A percentile compares a stretch with the other conserved stretches of the same genome.
phyloP scores from a whole-genome alignment of 2,797 vertebrate genomes.

The Halcyon badia region DNA sequence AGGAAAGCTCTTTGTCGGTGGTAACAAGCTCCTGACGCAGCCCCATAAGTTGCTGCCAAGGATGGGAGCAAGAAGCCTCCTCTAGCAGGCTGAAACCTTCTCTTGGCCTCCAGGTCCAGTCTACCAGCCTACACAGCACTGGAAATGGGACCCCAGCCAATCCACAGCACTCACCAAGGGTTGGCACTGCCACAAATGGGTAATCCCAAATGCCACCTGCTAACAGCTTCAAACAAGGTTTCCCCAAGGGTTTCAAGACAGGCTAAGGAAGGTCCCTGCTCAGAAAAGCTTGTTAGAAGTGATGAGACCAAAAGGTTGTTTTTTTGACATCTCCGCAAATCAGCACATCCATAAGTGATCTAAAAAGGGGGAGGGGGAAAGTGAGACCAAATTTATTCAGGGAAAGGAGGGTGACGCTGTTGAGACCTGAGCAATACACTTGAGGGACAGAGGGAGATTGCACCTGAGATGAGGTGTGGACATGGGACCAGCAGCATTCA shows the following conservation, averaged over 20 bases:
- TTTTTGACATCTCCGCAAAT: not conserved
- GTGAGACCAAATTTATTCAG: not conserved
- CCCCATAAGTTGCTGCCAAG: not conserved
- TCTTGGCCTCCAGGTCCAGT: not conserved
- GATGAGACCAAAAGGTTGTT: rapidly evolving
- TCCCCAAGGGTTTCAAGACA: not conserved
- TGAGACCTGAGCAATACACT: not conserved
- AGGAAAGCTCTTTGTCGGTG: not conserved
- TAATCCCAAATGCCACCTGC: not conserved
- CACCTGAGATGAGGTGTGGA: not conserved
- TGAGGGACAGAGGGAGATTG: not conserved
- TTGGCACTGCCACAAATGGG: not conserved
- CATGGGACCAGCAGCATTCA: not conserved
- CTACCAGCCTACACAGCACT: rapidly evolving
- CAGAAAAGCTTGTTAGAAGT: not conserved
- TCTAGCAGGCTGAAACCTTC: rapidly evolving
- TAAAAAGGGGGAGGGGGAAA: not conserved
- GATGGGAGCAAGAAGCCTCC: not conserved
- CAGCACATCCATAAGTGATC: not conserved
- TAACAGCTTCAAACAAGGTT: not conserved
- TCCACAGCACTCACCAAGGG: not conserved
- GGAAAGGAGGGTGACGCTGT: not conserved
- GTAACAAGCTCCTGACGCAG: not conserved
- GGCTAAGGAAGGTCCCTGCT: not conserved
- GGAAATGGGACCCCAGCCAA: not conserved